phyloP scores from a whole-genome alignment of 1,140 invertebrate species.

The Aplysia californica region DNA sequence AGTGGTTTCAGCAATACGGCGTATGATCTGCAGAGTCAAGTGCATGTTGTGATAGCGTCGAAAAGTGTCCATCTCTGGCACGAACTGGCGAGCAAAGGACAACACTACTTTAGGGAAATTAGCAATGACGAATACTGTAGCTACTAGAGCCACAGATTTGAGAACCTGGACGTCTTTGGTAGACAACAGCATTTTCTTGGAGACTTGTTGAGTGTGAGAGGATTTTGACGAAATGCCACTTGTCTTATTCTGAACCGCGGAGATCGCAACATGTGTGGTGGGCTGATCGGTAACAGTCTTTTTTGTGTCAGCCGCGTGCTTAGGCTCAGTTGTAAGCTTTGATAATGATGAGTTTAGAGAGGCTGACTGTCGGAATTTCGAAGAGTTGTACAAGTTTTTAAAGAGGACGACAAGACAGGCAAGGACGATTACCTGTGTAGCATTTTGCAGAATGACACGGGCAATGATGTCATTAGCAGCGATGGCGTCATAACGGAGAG shows the following conservation, averaged over 20 bases:
- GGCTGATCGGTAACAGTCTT: too few relatives aligned
- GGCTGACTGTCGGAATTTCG: not conserved
- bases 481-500: not conserved
- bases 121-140: not conserved
- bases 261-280: not conserved
- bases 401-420: not conserved
- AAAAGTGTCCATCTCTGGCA: slow-evolving; percentile 4
- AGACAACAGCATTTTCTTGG: not conserved
- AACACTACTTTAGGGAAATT: not conserved
- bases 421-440: not conserved
- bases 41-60: slow-evolving; percentile 9
- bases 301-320: too few relatives aligned
- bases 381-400: not conserved
- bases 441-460: not conserved
- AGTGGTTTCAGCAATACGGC: not conserved
- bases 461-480: not conserved
- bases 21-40: not conserved
- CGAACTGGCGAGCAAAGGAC: not conserved
- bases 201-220: too few relatives aligned
- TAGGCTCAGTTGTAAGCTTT: too few relatives aligned
- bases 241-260: not conserved
- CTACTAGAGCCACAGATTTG: not conserved
- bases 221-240: not conserved
- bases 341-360: too few relatives aligned
- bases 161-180: slow-evolving; percentile 6